Evolutionary conservation across 1,140 invertebrate genomes (phyloP).

Genomic region (Aphidius gifuensis): DNA sequence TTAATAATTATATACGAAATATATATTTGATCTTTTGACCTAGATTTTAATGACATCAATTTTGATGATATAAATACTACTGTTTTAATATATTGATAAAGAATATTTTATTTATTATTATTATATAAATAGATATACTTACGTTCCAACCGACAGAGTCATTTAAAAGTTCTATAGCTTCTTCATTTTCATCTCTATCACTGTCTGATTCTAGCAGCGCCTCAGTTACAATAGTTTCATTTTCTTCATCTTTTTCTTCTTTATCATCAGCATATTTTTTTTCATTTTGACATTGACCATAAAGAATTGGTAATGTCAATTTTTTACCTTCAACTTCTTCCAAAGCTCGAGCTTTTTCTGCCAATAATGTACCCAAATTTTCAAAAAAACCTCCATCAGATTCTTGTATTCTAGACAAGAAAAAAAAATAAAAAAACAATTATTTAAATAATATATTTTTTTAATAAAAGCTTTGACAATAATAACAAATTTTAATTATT

Average conservation of each 20-base stretch:
- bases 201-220: constrained; percentile 51
- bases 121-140: constrained; percentile 46
- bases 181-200: constrained; percentile 59
- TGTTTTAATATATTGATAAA: no score
- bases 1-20: no score
- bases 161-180: constrained; percentile 52
- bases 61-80: no score
- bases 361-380: constrained; percentile 70
- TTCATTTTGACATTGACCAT: constrained; percentile 23
- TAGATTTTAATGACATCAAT: no score
- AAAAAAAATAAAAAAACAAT: neutral
- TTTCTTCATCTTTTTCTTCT: constrained; percentile 40
- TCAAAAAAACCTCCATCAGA: constrained; percentile 78
- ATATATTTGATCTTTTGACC: no score
- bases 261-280: constrained; percentile 35
- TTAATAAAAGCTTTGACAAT: neutral
- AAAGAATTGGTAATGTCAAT: constrained; percentile 27
- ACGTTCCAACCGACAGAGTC: constrained; percentile 70
- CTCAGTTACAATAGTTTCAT: constrained; percentile 36
- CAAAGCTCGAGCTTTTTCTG: constrained; percentile 57
- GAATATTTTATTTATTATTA: neutral
- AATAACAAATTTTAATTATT: no score
- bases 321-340: constrained; percentile 34
- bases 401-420: constrained; percentile 67
- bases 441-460: neutral